Base-by-base conservation (phyloP, 2,888 invertebrate genomes). In the Athalia cordata region DNA sequence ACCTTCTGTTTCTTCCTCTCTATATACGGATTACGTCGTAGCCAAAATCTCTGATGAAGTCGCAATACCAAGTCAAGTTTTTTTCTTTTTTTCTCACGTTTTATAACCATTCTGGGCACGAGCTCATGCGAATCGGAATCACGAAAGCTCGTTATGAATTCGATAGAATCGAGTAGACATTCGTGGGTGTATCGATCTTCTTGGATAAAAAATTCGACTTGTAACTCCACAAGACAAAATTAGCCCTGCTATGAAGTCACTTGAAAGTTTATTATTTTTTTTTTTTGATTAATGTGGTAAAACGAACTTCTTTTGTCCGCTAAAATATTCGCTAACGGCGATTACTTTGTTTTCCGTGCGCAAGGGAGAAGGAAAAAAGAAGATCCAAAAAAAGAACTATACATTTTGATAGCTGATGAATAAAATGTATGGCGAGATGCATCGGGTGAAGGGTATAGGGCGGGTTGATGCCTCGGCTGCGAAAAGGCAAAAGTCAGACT, bases 371-470 rank as follows among this genome's bases (percentile, higher is more conserved):
- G 0, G 55, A n/a, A 55, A 55, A 7, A 15, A 45, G 57, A 59
- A 45, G 62, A 79, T 81, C 79, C 80, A 43, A 3, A 45, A 72
- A 82, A 82, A 84, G 86, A 86, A 85, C 85, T 83, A 87, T 89
- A 88, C 87, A 88, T 89, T 88, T 89, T 88, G 87, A 89, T 89
- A 87, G 88, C 84, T 85, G 83, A 84, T 88, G 87, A 89, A 89
- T 89, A 89, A 89, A 87, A 88, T 86, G 89, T 87, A 29, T 29
- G 82, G 74, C 52, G 66, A 77, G 64, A 77, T 72, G 76, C 64
- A 50, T 77, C 72, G 62, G 57, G 81, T 74, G 70, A 78, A 78
- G 83, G 85, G 85, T 81, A 82, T 82, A 84, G 76, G 78, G 78
- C 66, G 59, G 65, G 65, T 72, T 80, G 78, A 66, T 72, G 78